These are phyloP conservation scores for Limnephilus marmoratus DNA, from an alignment of 2,888 invertebrate genomes.

Conservation along the genomic window DNA sequence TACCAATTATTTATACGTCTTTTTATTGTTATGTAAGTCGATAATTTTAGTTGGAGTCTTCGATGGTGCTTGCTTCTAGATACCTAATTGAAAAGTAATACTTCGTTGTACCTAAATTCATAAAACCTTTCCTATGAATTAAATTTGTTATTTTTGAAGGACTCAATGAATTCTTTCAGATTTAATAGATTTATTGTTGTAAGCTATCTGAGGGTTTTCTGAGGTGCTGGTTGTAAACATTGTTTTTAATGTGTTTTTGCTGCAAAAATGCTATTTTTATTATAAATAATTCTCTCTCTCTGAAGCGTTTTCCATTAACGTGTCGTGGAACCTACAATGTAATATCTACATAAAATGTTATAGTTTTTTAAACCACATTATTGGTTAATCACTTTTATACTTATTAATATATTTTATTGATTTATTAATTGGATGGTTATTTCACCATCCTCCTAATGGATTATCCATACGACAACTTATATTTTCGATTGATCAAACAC, in stretches of 20 bases:
- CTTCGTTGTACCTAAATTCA: background rate
- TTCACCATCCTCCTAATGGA: too few relatives aligned
- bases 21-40: slow-evolving; percentile 25
- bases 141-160: background rate
- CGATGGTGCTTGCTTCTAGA: slow-evolving; percentile 19
- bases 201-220: background rate
- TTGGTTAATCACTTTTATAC: background rate
- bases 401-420: background rate
- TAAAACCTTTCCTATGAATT: background rate
- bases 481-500: too few relatives aligned
- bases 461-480: too few relatives aligned
- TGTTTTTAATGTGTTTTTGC: background rate
- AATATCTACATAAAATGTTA: background rate
- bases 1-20: slow-evolving; percentile 52
- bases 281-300: too few relatives aligned
- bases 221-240: background rate
- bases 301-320: too few relatives aligned
- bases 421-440: too few relatives aligned
- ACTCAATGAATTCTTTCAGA: background rate
- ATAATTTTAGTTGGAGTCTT: slow-evolving; percentile 37
- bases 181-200: background rate
- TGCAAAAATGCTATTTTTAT: background rate
- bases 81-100: background rate
- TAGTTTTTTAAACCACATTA: background rate
- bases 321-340: background rate